Conservation (phyloP, 2,888 invertebrate species). For the Rotaria sp. region DNA sequence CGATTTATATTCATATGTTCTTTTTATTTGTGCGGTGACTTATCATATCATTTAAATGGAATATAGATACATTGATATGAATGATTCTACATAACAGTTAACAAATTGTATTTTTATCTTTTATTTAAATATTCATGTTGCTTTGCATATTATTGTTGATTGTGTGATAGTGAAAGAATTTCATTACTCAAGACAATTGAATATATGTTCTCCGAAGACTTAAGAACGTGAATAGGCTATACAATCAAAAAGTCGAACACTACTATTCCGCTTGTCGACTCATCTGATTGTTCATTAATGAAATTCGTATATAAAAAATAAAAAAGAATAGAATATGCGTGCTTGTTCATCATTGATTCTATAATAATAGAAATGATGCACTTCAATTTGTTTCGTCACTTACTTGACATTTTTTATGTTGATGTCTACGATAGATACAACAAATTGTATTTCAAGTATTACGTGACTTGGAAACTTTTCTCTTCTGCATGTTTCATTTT, state of each 20-base stretch:
- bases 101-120: neutral
- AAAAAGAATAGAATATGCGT: neutral
- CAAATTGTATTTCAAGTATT: neutral
- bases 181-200: conserved; percentile 7
- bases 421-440: neutral
- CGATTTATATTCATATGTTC: neutral
- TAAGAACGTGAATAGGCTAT: neutral
- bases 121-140: neutral
- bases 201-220: neutral
- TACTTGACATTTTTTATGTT: neutral
- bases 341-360: neutral
- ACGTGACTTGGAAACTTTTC: neutral
- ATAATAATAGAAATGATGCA: neutral
- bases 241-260: neutral
- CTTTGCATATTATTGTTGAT: neutral
- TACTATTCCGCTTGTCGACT: neutral
- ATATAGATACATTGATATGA: neutral
- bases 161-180: neutral
- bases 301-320: neutral
- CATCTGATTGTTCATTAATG: neutral
- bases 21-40: neutral
- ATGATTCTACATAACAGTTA: neutral
- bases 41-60: neutral
- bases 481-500: too few species aligned
- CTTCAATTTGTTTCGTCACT: neutral